Evolutionary conservation across 2,888 invertebrate species (phyloP).

Genomic region (Griposia aprilina): DNA sequence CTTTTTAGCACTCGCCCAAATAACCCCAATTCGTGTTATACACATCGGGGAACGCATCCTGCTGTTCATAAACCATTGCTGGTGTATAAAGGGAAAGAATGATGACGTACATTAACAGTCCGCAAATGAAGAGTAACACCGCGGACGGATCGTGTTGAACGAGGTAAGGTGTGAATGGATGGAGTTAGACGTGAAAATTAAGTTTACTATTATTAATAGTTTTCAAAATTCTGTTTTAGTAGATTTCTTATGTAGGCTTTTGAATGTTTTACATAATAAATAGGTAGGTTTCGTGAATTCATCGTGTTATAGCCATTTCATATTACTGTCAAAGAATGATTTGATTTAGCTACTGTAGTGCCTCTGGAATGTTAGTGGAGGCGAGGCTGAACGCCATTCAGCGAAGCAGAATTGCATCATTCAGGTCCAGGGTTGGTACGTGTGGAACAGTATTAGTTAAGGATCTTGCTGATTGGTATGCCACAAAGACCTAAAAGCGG

Average conservation of each 20-base stretch:
- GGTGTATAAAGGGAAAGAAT: constrained; percentile 57
- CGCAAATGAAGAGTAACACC: constrained; percentile 64
- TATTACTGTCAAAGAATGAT: neutral
- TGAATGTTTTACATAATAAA: neutral
- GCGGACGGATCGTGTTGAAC: neutral
- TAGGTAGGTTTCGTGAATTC: neutral
- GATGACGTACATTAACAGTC: constrained; percentile 60
- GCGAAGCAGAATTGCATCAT: too few relatives aligned
- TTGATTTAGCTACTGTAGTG: too few relatives aligned
- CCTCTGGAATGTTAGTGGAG: too few relatives aligned
- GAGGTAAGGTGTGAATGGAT: neutral
- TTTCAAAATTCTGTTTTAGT: neutral
- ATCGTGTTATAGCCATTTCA: neutral
- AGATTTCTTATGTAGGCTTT: neutral
- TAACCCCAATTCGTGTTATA: constrained; percentile 45
- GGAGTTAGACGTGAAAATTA: neutral
- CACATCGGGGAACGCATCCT: constrained; percentile 34
- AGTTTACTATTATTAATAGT: neutral
- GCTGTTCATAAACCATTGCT: constrained; percentile 59
- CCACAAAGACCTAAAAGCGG: too few relatives aligned
- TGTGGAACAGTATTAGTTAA: too few relatives aligned
- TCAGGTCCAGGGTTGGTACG: too few relatives aligned
- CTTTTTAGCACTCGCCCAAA: constrained; percentile 35
- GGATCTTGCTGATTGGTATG: too few relatives aligned
- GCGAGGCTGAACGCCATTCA: too few relatives aligned